phyloP scores from a whole-genome alignment of 2,113 vertebrate genomes.

The Brachyistius frenatus region DNA sequence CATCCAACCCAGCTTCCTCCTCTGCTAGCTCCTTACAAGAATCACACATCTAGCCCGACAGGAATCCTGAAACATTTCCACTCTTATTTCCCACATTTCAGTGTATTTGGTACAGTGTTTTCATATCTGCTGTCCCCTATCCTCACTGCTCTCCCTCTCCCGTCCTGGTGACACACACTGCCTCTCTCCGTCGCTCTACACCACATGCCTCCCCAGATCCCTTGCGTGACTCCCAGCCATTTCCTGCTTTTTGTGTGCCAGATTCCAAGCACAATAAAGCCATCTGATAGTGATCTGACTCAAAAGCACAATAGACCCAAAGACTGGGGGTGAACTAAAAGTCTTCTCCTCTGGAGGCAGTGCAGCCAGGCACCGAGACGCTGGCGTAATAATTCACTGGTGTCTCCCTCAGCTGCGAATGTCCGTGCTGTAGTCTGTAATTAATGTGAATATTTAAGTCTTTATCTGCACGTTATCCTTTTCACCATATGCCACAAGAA shows the following conservation, averaged over 20 bases:
- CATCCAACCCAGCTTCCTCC: neutral
- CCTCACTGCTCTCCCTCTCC: conserved; percentile 15
- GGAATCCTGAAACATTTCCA: neutral
- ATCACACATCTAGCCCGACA: neutral
- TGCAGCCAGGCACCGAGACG: conserved; percentile 50
- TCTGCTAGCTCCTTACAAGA: neutral
- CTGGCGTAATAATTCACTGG: conserved; percentile 37
- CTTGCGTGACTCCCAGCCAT: conserved; percentile 85
- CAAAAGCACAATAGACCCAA: conserved; percentile 81
- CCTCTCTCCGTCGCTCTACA: conserved; percentile 46
- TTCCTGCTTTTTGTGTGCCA: conserved; percentile 86
- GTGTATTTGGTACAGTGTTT: conserved; percentile 22
- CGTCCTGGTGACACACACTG: conserved; percentile 59
- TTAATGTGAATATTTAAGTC: conserved; percentile 54
- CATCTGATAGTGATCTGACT: conserved; percentile 83
- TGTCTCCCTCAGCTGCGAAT: conserved; percentile 18
- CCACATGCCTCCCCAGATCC: conserved; percentile 76
- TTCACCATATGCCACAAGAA: conserved; percentile 41
- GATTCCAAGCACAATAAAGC: conserved; percentile 83
- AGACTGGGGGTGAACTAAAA: conserved; percentile 71
- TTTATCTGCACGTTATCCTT: conserved; percentile 48
- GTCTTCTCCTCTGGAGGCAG: conserved; percentile 67
- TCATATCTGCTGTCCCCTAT: conserved; percentile 43
- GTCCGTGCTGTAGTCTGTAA: conserved; percentile 19
- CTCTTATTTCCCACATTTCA: conserved; percentile 8